Evolutionary conservation across 2,113 vertebrate genomes (phyloP), one percentile per base, ranked within the genome.

Genomic region (Tichodroma muraria): DNA sequence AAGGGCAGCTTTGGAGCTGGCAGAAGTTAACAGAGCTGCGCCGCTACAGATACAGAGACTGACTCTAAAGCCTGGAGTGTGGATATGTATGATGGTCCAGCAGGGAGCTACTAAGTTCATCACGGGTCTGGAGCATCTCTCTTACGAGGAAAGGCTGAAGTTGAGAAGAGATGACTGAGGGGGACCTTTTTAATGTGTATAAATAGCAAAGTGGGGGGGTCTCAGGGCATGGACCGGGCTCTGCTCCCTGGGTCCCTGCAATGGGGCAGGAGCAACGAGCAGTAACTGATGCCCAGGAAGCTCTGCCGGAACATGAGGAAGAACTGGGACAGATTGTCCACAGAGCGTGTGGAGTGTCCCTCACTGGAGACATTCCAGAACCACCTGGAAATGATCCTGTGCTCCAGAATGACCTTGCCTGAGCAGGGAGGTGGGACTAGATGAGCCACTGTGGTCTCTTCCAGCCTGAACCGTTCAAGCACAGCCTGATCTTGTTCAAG

Each of bases 1-100:
- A 11, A 6, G 38, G 35, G 49, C 63, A 1, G 50, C 21, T 6
- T 3, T 5, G 86, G 42, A 5, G 61, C 27, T 8, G 82, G 28
- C 50, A 11, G 0, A 4, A 42, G 71, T 5, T 13, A 0, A 3
- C 31, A 23, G 22, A 27, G 1, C 38, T 10, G 37, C 4, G 0
- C n/a, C 4, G 11, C 9, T n/a, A 0, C 15, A 12, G 30, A 5
- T 27, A 4, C 0, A 14, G 6, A 23, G 31, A 15, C 13, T 28
- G 45, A 14, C 5, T 12, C 16, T 15, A 1, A 8, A 28, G 35
- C 11, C 10, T 2, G 68, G 19, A 16, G 22, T 38, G 22, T 9
- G 0, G 15, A 0, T 44, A 0, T 15, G 30, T n/a, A 0, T 20
- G 33, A 33, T 20, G 40, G 38, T 16, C 31, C 50, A 25, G 66